phyloP scores from a whole-genome alignment of 2,888 invertebrate species.

The Uloborus plumipes region DNA sequence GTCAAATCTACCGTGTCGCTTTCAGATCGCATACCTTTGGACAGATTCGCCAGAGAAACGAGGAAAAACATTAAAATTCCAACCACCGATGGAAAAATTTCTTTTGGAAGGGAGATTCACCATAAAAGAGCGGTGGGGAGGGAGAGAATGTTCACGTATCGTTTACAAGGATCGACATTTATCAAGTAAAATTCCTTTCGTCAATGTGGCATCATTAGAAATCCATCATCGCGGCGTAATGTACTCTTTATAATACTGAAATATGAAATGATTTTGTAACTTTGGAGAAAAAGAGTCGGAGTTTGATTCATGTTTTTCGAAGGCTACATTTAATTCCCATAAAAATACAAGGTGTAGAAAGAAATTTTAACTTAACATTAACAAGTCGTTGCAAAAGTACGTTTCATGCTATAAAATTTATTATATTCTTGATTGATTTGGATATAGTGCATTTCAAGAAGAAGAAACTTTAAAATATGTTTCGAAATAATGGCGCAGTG shows the following conservation, averaged over 20 bases:
- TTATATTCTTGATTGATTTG: no score
- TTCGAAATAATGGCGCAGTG: no score
- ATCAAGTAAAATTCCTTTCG: constrained; percentile 55
- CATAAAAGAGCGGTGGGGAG: neutral
- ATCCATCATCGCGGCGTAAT: constrained; percentile 61
- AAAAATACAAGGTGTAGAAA: no score
- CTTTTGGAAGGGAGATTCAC: constrained; percentile 6
- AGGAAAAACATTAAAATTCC: constrained; percentile 60
- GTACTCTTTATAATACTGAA: constrained; percentile 57
- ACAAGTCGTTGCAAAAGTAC: no score
- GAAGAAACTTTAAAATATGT: no score
- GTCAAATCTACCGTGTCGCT: constrained; percentile 62
- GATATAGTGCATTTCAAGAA: no score
- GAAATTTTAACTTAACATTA: no score
- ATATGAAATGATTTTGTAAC: constrained; percentile 37
- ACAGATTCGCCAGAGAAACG: constrained; percentile 37
- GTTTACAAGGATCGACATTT: constrained; percentile 56
- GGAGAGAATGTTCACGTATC: constrained; percentile 49
- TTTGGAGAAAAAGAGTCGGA: no score
- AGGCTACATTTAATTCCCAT: no score
- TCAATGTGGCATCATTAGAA: constrained; percentile 63
- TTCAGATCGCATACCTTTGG: constrained; percentile 49
- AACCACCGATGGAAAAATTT: constrained; percentile 38
- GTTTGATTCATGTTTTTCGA: no score
- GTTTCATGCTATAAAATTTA: no score